Evolutionary conservation across 2,113 vertebrate species (phyloP), one percentile per base, ranked within the genome.

Genomic region (Barnardius zonarius): DNA sequence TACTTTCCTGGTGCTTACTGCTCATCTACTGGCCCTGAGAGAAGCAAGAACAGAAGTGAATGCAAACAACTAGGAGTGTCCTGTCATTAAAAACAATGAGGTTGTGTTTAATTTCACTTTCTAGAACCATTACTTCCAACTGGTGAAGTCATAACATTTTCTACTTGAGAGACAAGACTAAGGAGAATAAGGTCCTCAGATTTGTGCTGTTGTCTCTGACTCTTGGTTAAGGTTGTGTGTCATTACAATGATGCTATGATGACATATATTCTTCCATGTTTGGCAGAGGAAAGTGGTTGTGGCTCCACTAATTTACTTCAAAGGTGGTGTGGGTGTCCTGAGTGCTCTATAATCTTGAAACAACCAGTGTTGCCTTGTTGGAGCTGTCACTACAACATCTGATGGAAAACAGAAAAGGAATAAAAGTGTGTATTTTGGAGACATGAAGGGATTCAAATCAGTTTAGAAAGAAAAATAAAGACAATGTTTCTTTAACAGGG

Each of bases 261-360:
- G 54, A 72, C 52, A 72, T 41, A 39, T 27, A 49, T 64, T 69
- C 39, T 70, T 84, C 41, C 52, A 33, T 61, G 51, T 83, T 86
- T 73, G n/a, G 33, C 37, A 87, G 90, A 92, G 39, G 19, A 68
- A 86, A 83, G 54, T 66, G 72, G 46, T 63, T 83, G 13, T 83
- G 55, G 35, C 79, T 95, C 85, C 81, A 48, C 43, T 88, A 80
- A 88, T 83, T 86, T 81, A 76, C 87, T 95, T 95, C 78, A 93
- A 83, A 95, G 76, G 54, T 93, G 51, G n/a, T 37, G 70, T 87
- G 64, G 28, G 88, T 94, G 68, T 76, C 43, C 55, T 75, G 64
- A 81, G 51, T 70, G 33, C 74, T 74, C 67, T 90, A 30, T 84
- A 92, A 91, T 87, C 83, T 94, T 76, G 79, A 92, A 84, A 92